A percentile compares a stretch with the other conserved stretches of the same genome.
Evolutionary conservation across 92 coral and sea anemone genomes (phyloP).

Genomic region (Anthopleura xanthogrammica): DNA sequence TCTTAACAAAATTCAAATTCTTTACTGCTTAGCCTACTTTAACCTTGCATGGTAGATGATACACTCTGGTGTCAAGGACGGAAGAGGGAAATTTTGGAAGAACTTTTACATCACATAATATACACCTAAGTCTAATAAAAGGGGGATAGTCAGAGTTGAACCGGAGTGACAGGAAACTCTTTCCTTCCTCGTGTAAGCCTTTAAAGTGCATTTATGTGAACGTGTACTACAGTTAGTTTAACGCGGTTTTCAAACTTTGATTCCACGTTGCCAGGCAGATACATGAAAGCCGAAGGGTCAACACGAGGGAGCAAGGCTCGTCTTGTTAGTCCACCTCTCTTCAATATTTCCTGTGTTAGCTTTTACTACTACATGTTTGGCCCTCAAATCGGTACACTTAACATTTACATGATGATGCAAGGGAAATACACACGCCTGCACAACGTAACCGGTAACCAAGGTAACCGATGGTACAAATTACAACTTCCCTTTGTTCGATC

Average conservation of each 20-base stretch:
- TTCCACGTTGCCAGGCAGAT: background rate
- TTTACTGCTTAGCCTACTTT: no score
- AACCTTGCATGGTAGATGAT: no score
- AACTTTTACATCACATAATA: no score
- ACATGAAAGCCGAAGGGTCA: background rate
- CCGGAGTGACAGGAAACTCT: no score
- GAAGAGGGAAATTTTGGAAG: no score
- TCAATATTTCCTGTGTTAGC: slow-evolving; percentile 1
- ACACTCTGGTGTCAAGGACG: no score
- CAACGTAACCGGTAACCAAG: background rate
- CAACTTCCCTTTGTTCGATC: background rate
- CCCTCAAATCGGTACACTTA: background rate
- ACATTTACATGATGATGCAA: background rate
- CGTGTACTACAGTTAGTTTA: no score
- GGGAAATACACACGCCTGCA: background rate
- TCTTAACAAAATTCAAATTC: no score
- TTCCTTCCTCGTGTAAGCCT: no score
- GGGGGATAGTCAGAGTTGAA: no score
- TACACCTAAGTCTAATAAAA: no score
- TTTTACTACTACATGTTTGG: slow-evolving; percentile 12
- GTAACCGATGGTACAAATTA: background rate
- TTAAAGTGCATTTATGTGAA: no score
- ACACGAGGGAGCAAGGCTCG: slow-evolving; percentile 2
- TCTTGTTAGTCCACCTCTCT: slow-evolving; percentile 3
- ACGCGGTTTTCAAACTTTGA: background rate